These are phyloP conservation scores for Eupithecia subfuscata DNA, from an alignment of 2,888 invertebrate species.

Conservation along the genomic window DNA sequence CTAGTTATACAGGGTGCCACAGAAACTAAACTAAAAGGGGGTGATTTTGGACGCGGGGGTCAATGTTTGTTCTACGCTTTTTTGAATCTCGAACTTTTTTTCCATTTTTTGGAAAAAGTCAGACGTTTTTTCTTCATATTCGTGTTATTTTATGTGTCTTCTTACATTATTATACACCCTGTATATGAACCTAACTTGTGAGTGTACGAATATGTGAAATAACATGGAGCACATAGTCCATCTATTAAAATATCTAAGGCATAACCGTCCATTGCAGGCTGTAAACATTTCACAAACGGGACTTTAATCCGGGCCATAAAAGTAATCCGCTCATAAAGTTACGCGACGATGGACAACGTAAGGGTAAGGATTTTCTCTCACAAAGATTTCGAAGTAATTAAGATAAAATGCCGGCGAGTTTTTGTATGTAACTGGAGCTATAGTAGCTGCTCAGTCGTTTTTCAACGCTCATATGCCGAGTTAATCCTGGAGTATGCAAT, in stretches of 20 bases:
- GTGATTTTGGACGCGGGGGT: no score
- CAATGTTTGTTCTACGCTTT: no score
- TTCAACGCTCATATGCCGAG: constrained; percentile 80
- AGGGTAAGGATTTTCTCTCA: constrained; percentile 80
- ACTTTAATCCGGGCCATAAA: constrained; percentile 82
- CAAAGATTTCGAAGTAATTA: constrained; percentile 83
- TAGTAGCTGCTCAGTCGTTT: constrained; percentile 68
- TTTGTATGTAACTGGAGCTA: constrained; percentile 74
- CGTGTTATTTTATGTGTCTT: no score
- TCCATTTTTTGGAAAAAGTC: no score
- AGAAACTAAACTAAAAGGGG: no score
- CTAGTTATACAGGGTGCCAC: background rate
- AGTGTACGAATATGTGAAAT: background rate
- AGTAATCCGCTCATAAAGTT: constrained; percentile 83
- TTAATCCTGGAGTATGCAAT: constrained; percentile 82
- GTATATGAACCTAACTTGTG: background rate
- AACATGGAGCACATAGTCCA: constrained; percentile 20
- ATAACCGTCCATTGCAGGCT: constrained; percentile 67
- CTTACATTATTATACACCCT: no score
- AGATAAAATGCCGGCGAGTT: constrained; percentile 80
- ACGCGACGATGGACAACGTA: constrained; percentile 82
- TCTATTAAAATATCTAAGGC: constrained; percentile 47
- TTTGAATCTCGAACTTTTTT: no score
- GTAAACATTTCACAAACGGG: constrained; percentile 81
- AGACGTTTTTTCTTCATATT: no score